Evolutionary conservation across 2,888 invertebrate species (phyloP).

Genomic region (Drosophila kambysellisi): DNA sequence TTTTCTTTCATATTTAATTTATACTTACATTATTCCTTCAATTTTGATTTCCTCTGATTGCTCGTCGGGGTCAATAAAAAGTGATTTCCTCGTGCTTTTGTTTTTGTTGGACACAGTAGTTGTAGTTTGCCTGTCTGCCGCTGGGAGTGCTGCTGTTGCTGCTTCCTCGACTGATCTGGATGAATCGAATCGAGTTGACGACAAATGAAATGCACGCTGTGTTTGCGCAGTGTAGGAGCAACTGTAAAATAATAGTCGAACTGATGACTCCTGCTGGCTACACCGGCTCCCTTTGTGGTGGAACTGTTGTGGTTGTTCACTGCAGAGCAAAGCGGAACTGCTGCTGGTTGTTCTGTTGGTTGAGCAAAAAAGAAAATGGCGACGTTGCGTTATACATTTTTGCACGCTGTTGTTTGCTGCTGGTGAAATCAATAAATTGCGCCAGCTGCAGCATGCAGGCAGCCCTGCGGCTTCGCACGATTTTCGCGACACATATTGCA

Average conservation of each 20-base stretch:
- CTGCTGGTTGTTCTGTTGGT: constrained; percentile 80
- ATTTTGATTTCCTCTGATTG: constrained; percentile 73
- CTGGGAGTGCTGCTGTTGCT: constrained; percentile 46
- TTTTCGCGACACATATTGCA: constrained; percentile 79
- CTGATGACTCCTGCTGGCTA: constrained; percentile 53
- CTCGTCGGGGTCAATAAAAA: constrained; percentile 75
- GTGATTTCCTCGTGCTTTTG: constrained; percentile 54
- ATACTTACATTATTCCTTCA: constrained; percentile 82
- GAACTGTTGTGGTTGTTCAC: constrained; percentile 73
- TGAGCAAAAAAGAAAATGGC: constrained; percentile 84
- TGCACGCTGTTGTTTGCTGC: constrained; percentile 54
- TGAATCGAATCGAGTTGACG: constrained; percentile 55
- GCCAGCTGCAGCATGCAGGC: constrained; percentile 70
- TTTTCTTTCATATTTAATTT: constrained; percentile 3
- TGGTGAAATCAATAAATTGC: constrained; percentile 82
- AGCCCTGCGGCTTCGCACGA: constrained; percentile 61
- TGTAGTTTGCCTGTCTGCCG: constrained; percentile 57
- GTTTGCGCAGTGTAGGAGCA: constrained; percentile 42
- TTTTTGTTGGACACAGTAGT: constrained; percentile 44
- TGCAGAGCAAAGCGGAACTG: constrained; percentile 76
- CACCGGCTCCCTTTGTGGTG: constrained; percentile 56
- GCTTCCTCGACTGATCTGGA: constrained; percentile 54
- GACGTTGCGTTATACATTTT: constrained; percentile 78
- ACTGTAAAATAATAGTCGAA: constrained; percentile 38
- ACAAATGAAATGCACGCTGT: constrained; percentile 65